Evolutionary conservation across 2,113 vertebrate genomes (phyloP), one percentile per base, ranked within the genome.

Genomic region (Protomyctophum bolini): DNA sequence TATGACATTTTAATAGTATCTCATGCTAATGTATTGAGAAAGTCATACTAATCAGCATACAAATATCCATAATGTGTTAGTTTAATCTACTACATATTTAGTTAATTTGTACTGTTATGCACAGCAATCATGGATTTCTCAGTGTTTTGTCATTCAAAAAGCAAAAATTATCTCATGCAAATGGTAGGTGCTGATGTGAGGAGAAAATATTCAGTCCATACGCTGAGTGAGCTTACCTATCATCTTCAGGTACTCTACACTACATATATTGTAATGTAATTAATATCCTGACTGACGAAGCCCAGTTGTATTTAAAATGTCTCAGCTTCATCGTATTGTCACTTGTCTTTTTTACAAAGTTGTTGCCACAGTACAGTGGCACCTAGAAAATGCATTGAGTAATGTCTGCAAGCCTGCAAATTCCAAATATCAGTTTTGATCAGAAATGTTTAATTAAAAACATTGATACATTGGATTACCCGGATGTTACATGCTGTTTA

Each of bases 71-170:
- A n/a, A n/a, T n/a, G 21, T 55, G 21, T 29, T 0, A 2, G n/a
- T 47, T 46, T 54, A n/a, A n/a, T n/a, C n/a, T n/a, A n/a, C n/a
- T 57, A 3, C 72, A 54, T 49, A 41, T 33, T 14, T 75, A 45
- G 33, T 54, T n/a, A 9, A 54, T 10, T n/a, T n/a, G 10, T 54
- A n/a, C 8, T 12, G 2, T 11, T 8, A 46, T 68, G 28, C 4
- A 52, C 48, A 58, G 7, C 54, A 14, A 67, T n/a, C 28, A 47
- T 55, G 10, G 0, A 3, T n/a, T 75, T 63, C 68, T 79, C 7
- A 49, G 8, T 61, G 41, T 33, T 33, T 33, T 33, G 4, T 33
- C 33, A 33, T 33, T 33, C 33, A 2, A 33, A 33, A 33, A 33
- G 33, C 2, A 2, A 4, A 2, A 33, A 33, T 33, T 33, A 33